Conservation (phyloP, 2,797 vertebrate genomes). For the Myotis myotis region DNA sequence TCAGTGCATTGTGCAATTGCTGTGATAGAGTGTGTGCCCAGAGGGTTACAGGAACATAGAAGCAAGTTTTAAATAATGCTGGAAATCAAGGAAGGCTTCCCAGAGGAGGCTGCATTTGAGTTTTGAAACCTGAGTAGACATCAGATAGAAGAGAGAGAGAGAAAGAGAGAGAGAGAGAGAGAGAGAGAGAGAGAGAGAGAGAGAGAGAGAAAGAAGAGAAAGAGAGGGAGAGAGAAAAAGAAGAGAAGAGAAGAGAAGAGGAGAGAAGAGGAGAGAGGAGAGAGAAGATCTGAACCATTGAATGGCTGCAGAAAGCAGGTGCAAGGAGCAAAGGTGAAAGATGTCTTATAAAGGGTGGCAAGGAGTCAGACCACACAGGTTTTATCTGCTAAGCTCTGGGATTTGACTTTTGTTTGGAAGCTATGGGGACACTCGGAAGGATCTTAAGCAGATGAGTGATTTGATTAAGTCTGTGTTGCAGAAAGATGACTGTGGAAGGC, state of each 20-base stretch:
- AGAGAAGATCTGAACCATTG: background rate
- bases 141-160: background rate
- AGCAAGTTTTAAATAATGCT: background rate
- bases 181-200: background rate
- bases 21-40: background rate
- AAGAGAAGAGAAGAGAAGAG: no score
- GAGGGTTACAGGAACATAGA: background rate
- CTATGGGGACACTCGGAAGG: background rate
- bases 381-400: background rate
- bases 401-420: background rate
- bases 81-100: background rate
- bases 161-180: no score
- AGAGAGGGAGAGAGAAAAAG: background rate
- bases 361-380: background rate
- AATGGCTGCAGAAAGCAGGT: background rate
- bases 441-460: background rate
- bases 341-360: no score
- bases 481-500: background rate
- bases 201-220: background rate
- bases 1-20: background rate
- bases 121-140: background rate
- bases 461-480: background rate
- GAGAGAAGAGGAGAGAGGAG: background rate
- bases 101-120: background rate
- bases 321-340: background rate